Conservation (phyloP, 2,888 invertebrate genomes). For the Catocala fraxini region DNA sequence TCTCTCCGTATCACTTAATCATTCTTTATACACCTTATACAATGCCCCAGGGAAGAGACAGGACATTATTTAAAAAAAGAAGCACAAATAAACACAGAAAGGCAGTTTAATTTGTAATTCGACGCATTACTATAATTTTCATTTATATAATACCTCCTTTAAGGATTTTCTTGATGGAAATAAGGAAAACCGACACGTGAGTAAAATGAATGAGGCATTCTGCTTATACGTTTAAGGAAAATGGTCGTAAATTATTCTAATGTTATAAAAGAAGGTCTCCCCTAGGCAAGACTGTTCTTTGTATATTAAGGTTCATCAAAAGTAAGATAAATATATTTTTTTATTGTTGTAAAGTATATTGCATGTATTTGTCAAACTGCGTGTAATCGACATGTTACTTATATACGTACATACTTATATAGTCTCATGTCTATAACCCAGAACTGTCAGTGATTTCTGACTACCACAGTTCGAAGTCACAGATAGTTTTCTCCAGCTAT, state of each 20-base stretch:
- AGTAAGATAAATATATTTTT: slow-evolving; percentile 1
- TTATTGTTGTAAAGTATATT: background rate
- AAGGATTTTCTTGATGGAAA: slow-evolving; percentile 4
- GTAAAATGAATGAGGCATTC: slow-evolving; percentile 10
- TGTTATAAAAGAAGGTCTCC: slow-evolving; percentile 9
- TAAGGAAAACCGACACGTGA: slow-evolving; percentile 3
- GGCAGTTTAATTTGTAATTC: slow-evolving; percentile 1
- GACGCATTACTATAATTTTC: slow-evolving; percentile 1
- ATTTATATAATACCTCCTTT: slow-evolving; percentile 4
- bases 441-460: no score
- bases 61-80: no score
- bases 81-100: background rate
- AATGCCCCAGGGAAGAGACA: no score
- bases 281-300: slow-evolving; percentile 12
- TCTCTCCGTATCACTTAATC: no score
- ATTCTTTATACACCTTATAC: no score
- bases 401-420: no score
- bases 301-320: slow-evolving; percentile 8
- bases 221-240: slow-evolving; percentile 12
- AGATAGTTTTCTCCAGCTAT: no score
- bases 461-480: no score
- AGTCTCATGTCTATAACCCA: no score
- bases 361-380: background rate
- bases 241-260: slow-evolving; percentile 17
- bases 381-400: no score